A percentile compares a stretch with the other conserved stretches of the same genome.
Conservation (phyloP, 2,888 invertebrate genomes). For the Schizaphis graminum region DNA sequence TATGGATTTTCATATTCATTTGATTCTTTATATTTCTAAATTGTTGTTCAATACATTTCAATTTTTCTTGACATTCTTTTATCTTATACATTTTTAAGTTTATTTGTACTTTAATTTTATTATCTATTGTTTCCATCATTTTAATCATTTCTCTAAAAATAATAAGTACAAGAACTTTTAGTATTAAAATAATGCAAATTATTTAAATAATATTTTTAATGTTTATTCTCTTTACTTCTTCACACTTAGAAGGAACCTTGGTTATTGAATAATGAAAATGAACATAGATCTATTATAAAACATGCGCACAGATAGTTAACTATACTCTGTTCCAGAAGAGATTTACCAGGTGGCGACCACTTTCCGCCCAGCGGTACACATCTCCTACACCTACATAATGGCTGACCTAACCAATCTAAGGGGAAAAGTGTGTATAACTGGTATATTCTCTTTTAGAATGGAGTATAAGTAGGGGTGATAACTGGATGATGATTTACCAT, state of each 20-base stretch:
- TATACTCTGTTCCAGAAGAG: too few relatives aligned
- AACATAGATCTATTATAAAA: background rate
- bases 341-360: too few relatives aligned
- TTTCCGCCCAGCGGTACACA: too few relatives aligned
- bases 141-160: slow-evolving; percentile 77
- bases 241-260: background rate
- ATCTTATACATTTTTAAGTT: slow-evolving; percentile 76
- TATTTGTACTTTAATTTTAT: slow-evolving; percentile 76
- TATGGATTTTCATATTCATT: slow-evolving; percentile 95
- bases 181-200: background rate
- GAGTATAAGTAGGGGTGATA: background rate
- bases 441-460: too few relatives aligned
- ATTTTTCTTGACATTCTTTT: slow-evolving; percentile 82
- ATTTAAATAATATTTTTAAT: background rate
- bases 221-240: background rate
- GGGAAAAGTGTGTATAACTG: too few relatives aligned
- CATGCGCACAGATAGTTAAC: background rate
- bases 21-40: slow-evolving; percentile 88
- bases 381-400: too few relatives aligned
- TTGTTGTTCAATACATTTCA: slow-evolving; percentile 90
- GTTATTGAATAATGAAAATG: background rate
- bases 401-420: too few relatives aligned
- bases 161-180: slow-evolving; percentile 43
- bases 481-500: background rate
- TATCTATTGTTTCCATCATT: slow-evolving; percentile 79